Percentiles rank a stretch among this genome's conserved stretches.
Evolutionary conservation across 2,113 vertebrate species (phyloP).

Genomic region (Alethe castanea): DNA sequence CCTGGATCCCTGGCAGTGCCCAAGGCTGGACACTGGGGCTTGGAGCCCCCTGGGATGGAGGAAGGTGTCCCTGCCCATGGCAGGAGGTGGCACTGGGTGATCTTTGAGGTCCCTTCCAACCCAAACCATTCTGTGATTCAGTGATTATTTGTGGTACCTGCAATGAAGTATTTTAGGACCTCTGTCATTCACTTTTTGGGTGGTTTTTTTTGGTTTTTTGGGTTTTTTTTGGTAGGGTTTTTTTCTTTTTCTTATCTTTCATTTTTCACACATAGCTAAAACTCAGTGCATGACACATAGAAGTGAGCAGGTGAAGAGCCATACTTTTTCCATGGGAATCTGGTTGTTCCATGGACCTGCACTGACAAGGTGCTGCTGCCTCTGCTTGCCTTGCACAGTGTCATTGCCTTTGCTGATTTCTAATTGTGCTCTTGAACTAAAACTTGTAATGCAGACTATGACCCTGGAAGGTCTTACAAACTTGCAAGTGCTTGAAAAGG

Average conservation of each 20-base stretch:
- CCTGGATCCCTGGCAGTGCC: neutral
- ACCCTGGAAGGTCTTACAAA: neutral
- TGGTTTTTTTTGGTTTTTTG: neutral
- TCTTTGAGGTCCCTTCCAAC: no score
- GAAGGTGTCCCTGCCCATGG: neutral
- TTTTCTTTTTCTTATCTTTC: neutral
- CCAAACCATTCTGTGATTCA: neutral
- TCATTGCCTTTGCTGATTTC: neutral
- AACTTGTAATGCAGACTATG: neutral
- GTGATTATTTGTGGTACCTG: neutral
- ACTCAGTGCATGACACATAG: neutral
- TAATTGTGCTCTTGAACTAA: neutral
- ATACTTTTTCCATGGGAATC: neutral
- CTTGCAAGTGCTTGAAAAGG: neutral
- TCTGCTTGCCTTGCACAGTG: neutral
- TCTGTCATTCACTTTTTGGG: rapidly evolving
- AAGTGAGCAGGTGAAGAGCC: neutral
- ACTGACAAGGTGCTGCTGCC: neutral
- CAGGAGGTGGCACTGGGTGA: rapidly evolving
- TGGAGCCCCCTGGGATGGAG: rapidly evolving
- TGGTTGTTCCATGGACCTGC: neutral
- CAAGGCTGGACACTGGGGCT: rapidly evolving
- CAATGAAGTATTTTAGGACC: neutral
- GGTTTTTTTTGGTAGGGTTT: rapidly evolving
- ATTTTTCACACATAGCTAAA: neutral